phyloP scores from a whole-genome alignment of 1,140 invertebrate species.

The Philopotamus ludificatus region DNA sequence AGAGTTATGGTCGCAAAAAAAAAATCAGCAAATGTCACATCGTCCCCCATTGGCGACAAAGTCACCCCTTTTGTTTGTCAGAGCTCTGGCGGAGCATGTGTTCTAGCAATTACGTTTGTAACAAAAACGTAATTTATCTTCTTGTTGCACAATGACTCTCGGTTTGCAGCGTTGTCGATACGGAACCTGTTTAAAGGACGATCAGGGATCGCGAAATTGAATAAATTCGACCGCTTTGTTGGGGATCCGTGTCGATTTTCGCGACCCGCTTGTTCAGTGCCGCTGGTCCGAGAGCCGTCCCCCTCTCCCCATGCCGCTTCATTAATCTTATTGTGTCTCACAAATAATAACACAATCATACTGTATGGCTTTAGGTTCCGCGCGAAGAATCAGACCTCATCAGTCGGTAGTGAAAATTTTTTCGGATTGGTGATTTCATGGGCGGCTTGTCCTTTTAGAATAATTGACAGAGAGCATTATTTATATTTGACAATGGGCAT shows the following conservation, averaged over 20 bases:
- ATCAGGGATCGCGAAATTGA: no score
- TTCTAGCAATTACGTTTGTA: slow-evolving; percentile 36
- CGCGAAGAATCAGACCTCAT: slow-evolving; percentile 20
- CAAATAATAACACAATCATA: slow-evolving; percentile 40
- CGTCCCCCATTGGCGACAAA: background rate
- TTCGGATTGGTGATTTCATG: slow-evolving; percentile 26
- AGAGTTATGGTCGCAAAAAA: background rate
- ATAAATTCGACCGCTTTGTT: no score
- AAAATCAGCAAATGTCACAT: slow-evolving; percentile 12
- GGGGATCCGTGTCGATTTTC: background rate
- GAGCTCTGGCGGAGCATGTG: slow-evolving; percentile 31
- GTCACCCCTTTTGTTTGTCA: slow-evolving; percentile 32
- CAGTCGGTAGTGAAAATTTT: slow-evolving; percentile 4
- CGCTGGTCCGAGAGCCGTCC: no score
- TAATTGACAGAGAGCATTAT: slow-evolving; percentile 33
- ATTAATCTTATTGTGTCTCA: slow-evolving; percentile 39
- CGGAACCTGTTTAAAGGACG: slow-evolving; percentile 1
- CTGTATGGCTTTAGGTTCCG: slow-evolving; percentile 19
- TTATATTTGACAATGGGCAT: slow-evolving; percentile 24
- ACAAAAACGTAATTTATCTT: slow-evolving; percentile 39
- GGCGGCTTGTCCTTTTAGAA: slow-evolving; percentile 30
- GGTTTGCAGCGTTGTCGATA: background rate
- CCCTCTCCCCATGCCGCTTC: slow-evolving; percentile 25
- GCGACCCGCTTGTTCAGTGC: no score
- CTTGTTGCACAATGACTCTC: slow-evolving; percentile 28